Base-by-base conservation (phyloP, 2,797 vertebrate genomes). In the Hylomyscus alleni region DNA sequence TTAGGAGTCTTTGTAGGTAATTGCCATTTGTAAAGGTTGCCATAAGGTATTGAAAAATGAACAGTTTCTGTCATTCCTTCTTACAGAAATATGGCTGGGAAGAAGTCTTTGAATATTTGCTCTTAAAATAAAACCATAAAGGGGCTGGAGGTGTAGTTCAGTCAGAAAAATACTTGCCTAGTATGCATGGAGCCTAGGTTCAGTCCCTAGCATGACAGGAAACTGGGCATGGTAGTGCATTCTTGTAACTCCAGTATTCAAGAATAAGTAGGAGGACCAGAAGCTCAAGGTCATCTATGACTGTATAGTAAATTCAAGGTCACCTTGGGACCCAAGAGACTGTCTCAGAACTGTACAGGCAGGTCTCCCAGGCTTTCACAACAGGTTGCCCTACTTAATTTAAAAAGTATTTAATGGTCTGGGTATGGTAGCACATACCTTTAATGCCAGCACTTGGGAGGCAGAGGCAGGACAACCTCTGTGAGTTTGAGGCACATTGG, bases 71-170 rank as follows among this genome's bases (percentile, higher is more conserved):
- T 69, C 56, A 60, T 54, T 26, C 67, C n/a, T 89, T 81, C 73
- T 91, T 87, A 91, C 0, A 67, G 40, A 44, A 69, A 58, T 54
- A 65, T 65, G 85, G 76, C 75, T 7, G 65, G 10, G 31, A 92
- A 17, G 56, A 78, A 31, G 19, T 12, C 80, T 93, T 86, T 14
- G 12, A 75, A 47, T 56, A 20, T 40, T 69, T 76, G 20, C 62
- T 96, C 20, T 89, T 85, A 83, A 83, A 83, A 85, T 47, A 82
- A 87, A 95, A 76, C 58, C 12, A 7, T 22, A 20, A 1, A 44
- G 8, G 87, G 56, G 40, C 26, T 60, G 29, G 86, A 6, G 40
- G 77, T 62, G 14, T 50, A 50, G 31, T 26, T 89, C 40, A 89
- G 88, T 50, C 24, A 47, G 75, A 62, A 89, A 44, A 60, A n/a